These are phyloP conservation scores for Lepidochitona cinerea DNA, from an alignment of 2,888 invertebrate genomes.

Conservation along the genomic window DNA sequence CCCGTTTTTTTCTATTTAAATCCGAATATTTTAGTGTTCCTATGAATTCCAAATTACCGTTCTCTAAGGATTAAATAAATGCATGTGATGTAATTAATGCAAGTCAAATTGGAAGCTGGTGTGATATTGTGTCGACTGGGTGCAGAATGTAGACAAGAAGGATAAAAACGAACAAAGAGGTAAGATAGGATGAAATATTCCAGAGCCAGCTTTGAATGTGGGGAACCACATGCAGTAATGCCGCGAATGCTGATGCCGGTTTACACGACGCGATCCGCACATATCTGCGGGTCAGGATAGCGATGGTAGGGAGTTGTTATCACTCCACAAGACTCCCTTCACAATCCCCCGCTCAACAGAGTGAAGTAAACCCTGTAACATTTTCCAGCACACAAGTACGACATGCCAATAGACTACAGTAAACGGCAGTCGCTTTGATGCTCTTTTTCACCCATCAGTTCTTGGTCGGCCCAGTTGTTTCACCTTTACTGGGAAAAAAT, in stretches of 20 bases:
- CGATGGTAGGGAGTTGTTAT: too few species aligned
- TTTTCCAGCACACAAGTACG: background rate
- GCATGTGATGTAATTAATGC: too few species aligned
- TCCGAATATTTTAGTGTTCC: too few species aligned
- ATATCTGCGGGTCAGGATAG: background rate
- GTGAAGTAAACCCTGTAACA: background rate
- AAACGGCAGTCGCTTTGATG: background rate
- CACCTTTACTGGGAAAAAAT: too few species aligned
- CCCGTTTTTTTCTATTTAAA: too few species aligned
- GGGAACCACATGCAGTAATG: background rate
- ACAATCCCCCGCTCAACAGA: too few species aligned
- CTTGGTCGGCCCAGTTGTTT: too few species aligned
- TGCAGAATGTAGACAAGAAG: background rate
- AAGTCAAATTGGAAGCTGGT: too few species aligned
- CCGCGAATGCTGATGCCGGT: background rate
- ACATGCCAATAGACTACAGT: background rate
- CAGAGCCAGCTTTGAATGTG: background rate
- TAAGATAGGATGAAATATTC: background rate
- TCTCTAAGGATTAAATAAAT: too few species aligned
- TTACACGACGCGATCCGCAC: background rate
- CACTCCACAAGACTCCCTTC: too few species aligned
- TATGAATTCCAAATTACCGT: too few species aligned
- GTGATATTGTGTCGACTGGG: background rate
- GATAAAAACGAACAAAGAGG: background rate
- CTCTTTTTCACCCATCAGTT: too few species aligned